phyloP scores from a whole-genome alignment of 1,140 invertebrate species.

The Ceratina calcarata region DNA sequence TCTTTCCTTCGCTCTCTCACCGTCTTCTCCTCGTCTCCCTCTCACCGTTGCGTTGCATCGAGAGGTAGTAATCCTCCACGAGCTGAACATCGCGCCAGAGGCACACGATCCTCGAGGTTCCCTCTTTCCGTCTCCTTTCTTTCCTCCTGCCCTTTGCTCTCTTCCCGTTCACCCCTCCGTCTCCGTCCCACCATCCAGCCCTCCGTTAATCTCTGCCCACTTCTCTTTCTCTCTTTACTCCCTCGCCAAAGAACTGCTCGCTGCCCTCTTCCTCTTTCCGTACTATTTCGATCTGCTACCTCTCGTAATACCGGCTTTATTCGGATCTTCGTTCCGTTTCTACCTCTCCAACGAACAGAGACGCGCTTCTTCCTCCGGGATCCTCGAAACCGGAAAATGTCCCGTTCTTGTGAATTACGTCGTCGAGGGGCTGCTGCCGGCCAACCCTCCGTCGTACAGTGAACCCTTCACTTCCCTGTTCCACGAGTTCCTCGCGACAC shows the following conservation, averaged over 20 bases:
- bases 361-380: constrained; percentile 52
- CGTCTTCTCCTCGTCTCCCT: constrained; percentile 24
- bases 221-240: constrained; percentile 1
- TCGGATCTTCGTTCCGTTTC: constrained; percentile 56
- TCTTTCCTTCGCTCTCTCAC: constrained; percentile 33
- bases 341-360: constrained; percentile 32
- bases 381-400: constrained; percentile 63
- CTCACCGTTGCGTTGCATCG: constrained; percentile 29
- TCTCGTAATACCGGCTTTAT: constrained; percentile 64
- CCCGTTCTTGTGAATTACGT: constrained; percentile 50
- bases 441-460: constrained; percentile 1
- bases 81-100: constrained; percentile 70
- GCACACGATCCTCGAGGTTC: constrained; percentile 64
- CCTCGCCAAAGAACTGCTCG: background rate
- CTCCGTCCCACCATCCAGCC: constrained; percentile 1
- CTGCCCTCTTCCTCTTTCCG: constrained; percentile 23
- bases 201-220: constrained; percentile 38
- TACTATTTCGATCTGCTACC: constrained; percentile 64
- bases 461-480: constrained; percentile 8
- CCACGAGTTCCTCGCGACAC: background rate
- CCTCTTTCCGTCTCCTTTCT: constrained; percentile 47
- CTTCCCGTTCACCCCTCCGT: constrained; percentile 10
- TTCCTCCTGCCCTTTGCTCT: constrained; percentile 31
- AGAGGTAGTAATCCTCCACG: constrained; percentile 71
- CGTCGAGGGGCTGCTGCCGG: constrained; percentile 38